Conservation (phyloP, 2,797 vertebrate genomes). For the Hozukius guyotensis region DNA sequence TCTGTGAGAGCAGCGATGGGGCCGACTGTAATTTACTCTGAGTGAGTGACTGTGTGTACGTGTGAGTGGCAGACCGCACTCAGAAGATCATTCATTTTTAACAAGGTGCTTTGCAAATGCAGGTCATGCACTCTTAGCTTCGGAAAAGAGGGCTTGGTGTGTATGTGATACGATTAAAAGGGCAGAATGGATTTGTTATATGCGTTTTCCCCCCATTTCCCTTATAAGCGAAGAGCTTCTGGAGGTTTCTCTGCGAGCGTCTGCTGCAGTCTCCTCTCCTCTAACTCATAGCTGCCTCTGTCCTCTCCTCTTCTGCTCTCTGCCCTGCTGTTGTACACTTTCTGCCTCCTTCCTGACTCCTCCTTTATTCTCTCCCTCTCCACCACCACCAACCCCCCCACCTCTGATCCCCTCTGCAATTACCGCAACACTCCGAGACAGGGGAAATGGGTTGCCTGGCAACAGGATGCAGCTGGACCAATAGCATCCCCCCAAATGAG, state of each 20-base stretch:
- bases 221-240: conserved; percentile 42
- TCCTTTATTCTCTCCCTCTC: conserved; percentile 36
- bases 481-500: conserved; percentile 83
- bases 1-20: conserved; percentile 1
- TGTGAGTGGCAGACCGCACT: conserved; percentile 50
- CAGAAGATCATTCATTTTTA: conserved; percentile 77
- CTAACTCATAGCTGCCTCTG: conserved; percentile 21
- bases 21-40: conserved; percentile 36
- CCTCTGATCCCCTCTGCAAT: conserved; percentile 79
- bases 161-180: conserved; percentile 46
- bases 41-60: background rate
- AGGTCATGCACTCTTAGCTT: conserved; percentile 66
- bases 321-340: conserved; percentile 42
- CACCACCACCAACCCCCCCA: conserved; percentile 28
- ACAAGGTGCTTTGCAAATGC: conserved; percentile 68
- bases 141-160: conserved; percentile 21
- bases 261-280: conserved; percentile 39
- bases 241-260: conserved; percentile 41
- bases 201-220: conserved; percentile 12
- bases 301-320: conserved; percentile 44
- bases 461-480: conserved; percentile 87
- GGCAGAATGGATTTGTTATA: conserved; percentile 27
- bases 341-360: conserved; percentile 53
- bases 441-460: conserved; percentile 85
- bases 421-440: conserved; percentile 83